phyloP scores from a whole-genome alignment of 2,113 vertebrate species.

The Glaucomys volans region DNA sequence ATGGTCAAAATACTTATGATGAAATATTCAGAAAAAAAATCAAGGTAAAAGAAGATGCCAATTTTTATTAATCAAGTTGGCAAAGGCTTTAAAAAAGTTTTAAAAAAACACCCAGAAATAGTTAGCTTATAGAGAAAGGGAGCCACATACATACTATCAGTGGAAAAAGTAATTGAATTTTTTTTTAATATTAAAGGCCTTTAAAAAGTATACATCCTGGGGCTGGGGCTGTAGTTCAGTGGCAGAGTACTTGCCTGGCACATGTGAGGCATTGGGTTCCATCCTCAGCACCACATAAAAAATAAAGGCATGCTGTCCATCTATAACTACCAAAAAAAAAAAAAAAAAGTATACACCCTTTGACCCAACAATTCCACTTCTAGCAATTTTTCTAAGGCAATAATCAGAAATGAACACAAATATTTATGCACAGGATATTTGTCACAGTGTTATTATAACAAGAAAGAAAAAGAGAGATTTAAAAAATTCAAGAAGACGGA shows the following conservation, averaged over 20 bases:
- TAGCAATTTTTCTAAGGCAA: conserved; percentile 55
- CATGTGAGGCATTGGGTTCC: no score
- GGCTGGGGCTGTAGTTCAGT: no score
- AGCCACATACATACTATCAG: neutral
- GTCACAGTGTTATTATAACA: conserved; percentile 45
- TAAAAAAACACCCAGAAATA: conserved; percentile 27
- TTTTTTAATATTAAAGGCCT: conserved; percentile 32
- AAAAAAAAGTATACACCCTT: neutral
- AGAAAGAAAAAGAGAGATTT: neutral
- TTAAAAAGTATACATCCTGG: neutral
- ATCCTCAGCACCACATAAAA: no score
- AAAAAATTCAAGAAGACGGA: neutral
- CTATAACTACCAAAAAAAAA: no score
- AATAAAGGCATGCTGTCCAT: no score
- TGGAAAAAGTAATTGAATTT: conserved; percentile 19
- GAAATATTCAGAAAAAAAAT: conserved; percentile 60
- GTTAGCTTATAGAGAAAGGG: conserved; percentile 32
- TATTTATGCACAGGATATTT: conserved; percentile 18
- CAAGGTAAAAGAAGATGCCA: conserved; percentile 26
- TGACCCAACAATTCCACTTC: neutral
- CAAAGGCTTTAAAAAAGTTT: conserved; percentile 40
- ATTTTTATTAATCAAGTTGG: conserved; percentile 19
- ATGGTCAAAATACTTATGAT: conserved; percentile 5
- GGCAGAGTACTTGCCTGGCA: no score
- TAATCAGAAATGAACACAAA: conserved; percentile 45